Evolutionary conservation across 2,888 invertebrate genomes (phyloP), one percentile per base, ranked within the genome.

Genomic region (Andrena camellia): DNA sequence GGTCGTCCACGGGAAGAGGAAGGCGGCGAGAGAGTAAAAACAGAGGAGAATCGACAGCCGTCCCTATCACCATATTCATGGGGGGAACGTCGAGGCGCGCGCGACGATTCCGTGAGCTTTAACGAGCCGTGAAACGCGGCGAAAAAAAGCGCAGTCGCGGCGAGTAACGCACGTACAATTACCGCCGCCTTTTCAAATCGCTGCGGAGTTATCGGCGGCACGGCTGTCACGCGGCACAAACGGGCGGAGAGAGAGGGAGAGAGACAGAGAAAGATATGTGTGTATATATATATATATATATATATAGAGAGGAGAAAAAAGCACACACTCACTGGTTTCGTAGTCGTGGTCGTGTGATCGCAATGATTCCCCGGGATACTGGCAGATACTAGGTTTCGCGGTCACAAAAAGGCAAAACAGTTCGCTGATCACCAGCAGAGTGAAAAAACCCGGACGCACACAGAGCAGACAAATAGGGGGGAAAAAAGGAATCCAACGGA

Each of bases 111-210:
- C 67, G 63, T 20, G 35, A 77, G 67, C 57, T 68, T 35, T 60
- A 71, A 83, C 68, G 74, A 74, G 74, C 81, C 62, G 79, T 72
- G 26, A 67, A 72, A 71, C 64, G 64, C 67, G 29, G 42, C 35
- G n/a, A 13, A 10, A 26, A 82, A 78, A 82, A 68, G 78, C 78
- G 35, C 62, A 78, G 70, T 20, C 82, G 70, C 71, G 72, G 29
- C 50, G 60, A 35, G 33, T 42, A 76, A 70, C 82, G 35, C 62
- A 62, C 74, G 60, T 67, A 52, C 70, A 68, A 70, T 74, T 74
- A 68, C 73, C 78, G 78, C 59, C 78, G 75, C 23, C 66, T 80
- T 76, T 83, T 83, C 68, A 76, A 75, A 84, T 80, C 67, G 29
- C 78, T 17, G 31, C 50, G 59, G 20, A 35, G 62, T 71, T 68